Base-by-base conservation (phyloP, 2,888 invertebrate species). In the Anarsia innoxiella region DNA sequence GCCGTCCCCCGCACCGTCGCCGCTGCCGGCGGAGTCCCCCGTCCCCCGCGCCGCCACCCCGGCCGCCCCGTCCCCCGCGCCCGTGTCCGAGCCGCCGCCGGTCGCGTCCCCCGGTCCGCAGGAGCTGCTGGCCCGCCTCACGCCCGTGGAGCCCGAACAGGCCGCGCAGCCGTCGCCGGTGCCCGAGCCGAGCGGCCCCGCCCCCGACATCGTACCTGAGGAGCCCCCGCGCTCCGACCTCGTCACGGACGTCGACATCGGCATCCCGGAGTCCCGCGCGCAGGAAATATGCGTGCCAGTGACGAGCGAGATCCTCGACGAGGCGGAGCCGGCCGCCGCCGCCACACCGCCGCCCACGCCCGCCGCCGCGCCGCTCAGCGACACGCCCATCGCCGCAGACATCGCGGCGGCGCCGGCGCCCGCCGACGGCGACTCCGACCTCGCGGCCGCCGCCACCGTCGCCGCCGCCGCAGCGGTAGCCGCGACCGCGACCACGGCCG, bases 201-300 rank as follows among this genome's bases (percentile, higher is more conserved):
- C 79, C 5, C 78, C 82, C 36, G 80, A 82, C 45, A 59, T 80
- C 8, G 67, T 78, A 25, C 70, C 78, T 12, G 74, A 72, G 12
- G 62, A 66, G 44, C 62, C 59, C 31, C 41, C 53, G 37, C 69
- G 64, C 39, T 49, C 59, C 36, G 79, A 75, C 37, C 69, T 76
- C 48, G 71, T 79, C 47, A 79, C 80, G 26, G 80, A 80, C 44
- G 64, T 79, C 39, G 80, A 80, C 44, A 72, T 75, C 29, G 77
- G 72, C 41, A 69, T 75, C n/a, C n/a, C n/a, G n/a, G 82, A 80
- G 47, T 77, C 72, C 15, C 68, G 70, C 29, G 82, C 82, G 35
- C 80, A 80, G 41, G 79, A 83, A 74, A 88, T 73, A 46, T 87
- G 63, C 73, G 78, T 68, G 53, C 84, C 66, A 51, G 85, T 63